Evolutionary conservation across 2,113 vertebrate genomes (phyloP).

Genomic region (Mus pahari): DNA sequence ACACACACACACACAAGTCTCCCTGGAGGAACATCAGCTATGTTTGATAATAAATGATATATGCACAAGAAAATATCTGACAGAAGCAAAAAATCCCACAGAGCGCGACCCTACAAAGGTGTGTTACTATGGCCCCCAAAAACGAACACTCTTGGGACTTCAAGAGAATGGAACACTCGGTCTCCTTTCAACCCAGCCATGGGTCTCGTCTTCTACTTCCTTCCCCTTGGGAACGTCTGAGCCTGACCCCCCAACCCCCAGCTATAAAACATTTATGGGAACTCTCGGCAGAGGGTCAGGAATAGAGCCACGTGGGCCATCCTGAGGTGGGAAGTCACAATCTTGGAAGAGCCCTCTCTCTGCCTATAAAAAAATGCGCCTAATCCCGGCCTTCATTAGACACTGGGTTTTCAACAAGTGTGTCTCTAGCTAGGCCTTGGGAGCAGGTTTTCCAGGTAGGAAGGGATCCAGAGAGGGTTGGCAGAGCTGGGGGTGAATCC

Average conservation of each 20-base stretch:
- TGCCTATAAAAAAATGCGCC: constrained; percentile 30
- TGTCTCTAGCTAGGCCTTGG: neutral
- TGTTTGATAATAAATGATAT: neutral
- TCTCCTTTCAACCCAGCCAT: neutral
- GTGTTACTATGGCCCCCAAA: neutral
- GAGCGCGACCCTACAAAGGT: neutral
- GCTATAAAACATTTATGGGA: constrained; percentile 27
- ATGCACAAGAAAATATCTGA: neutral
- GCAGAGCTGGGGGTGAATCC: no score
- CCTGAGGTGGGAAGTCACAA: constrained; percentile 20
- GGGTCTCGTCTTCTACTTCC: neutral
- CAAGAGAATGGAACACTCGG: neutral
- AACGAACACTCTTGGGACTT: neutral
- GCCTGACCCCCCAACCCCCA: neutral
- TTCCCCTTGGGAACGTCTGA: neutral
- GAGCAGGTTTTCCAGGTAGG: neutral
- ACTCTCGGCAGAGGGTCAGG: neutral
- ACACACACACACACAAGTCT: neutral
- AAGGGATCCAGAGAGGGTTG: neutral
- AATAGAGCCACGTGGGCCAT: neutral
- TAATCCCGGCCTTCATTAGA: neutral
- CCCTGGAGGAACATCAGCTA: neutral
- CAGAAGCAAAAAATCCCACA: neutral
- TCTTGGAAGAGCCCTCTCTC: constrained; percentile 23
- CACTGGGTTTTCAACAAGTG: neutral